These are phyloP conservation scores for Cavia aperea DNA, from an alignment of 2,113 vertebrate species.

Conservation along the genomic window DNA sequence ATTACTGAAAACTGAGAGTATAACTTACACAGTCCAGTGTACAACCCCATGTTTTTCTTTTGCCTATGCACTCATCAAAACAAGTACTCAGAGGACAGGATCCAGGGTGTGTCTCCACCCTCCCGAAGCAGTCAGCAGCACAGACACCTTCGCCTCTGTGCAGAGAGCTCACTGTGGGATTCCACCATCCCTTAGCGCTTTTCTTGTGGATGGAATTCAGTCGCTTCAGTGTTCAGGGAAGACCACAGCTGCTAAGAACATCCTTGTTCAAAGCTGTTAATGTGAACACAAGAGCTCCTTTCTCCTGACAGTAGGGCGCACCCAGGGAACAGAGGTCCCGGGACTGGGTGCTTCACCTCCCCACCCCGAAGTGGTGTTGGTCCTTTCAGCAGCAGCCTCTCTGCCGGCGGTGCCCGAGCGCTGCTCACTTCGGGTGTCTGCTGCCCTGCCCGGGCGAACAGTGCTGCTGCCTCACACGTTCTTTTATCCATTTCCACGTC, in stretches of 20 bases:
- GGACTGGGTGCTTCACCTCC: background rate
- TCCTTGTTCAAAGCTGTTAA: background rate
- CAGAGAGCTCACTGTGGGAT: background rate
- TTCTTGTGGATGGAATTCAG: background rate
- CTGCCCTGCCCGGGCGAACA: background rate
- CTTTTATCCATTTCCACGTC: background rate
- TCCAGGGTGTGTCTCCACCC: too few relatives aligned
- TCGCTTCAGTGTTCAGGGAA: background rate
- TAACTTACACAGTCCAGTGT: background rate
- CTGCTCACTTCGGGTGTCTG: background rate
- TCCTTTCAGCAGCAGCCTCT: background rate
- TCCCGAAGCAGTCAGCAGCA: background rate
- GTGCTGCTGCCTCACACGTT: background rate
- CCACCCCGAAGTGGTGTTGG: background rate
- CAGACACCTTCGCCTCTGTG: background rate
- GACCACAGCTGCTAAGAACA: background rate
- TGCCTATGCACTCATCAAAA: background rate
- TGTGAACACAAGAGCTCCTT: background rate
- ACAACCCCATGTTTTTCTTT: background rate
- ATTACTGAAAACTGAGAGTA: background rate
- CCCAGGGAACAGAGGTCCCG: background rate
- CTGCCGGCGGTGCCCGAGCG: background rate
- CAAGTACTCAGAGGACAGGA: background rate
- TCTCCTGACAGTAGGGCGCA: background rate
- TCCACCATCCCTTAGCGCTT: background rate